A percentile compares a stretch with the other conserved stretches of the same genome.
These are phyloP conservation scores for Ectobius pallidus DNA, from an alignment of 2,888 invertebrate genomes.

Conservation along the genomic window DNA sequence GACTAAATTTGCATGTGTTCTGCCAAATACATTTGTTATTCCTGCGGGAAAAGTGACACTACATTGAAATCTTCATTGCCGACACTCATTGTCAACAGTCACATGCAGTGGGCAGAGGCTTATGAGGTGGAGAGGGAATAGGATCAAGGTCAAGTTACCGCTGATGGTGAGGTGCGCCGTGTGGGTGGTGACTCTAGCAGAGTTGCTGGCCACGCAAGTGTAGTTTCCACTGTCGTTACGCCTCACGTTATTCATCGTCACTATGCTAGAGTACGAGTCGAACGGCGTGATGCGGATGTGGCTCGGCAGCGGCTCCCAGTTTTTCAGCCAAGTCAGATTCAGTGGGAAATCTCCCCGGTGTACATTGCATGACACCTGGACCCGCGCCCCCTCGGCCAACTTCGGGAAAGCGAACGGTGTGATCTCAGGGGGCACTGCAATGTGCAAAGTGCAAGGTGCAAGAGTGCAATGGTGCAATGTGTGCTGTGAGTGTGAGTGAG, in stretches of 20 bases:
- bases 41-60: no score
- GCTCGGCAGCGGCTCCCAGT: constrained; percentile 46
- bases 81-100: no score
- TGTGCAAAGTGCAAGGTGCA: constrained; percentile 39
- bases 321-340: constrained; percentile 55
- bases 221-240: constrained; percentile 50
- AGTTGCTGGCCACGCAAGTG: constrained; percentile 51
- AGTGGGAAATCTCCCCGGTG: constrained; percentile 55
- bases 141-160: constrained; percentile 47
- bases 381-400: constrained; percentile 51
- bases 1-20: no score
- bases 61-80: no score
- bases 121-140: not conserved
- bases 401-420: constrained; percentile 56
- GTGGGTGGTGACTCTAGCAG: constrained; percentile 50
- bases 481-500: constrained; percentile 12
- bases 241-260: constrained; percentile 48
- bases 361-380: constrained; percentile 50
- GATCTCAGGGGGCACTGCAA: constrained; percentile 52
- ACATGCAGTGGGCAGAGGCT: not conserved
- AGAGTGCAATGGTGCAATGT: constrained; percentile 34
- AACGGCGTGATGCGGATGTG: constrained; percentile 46
- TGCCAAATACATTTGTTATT: no score
- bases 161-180: constrained; percentile 52
- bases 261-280: constrained; percentile 49